Evolutionary conservation across 2,113 vertebrate species (phyloP).

Genomic region (Grallaria varia): DNA sequence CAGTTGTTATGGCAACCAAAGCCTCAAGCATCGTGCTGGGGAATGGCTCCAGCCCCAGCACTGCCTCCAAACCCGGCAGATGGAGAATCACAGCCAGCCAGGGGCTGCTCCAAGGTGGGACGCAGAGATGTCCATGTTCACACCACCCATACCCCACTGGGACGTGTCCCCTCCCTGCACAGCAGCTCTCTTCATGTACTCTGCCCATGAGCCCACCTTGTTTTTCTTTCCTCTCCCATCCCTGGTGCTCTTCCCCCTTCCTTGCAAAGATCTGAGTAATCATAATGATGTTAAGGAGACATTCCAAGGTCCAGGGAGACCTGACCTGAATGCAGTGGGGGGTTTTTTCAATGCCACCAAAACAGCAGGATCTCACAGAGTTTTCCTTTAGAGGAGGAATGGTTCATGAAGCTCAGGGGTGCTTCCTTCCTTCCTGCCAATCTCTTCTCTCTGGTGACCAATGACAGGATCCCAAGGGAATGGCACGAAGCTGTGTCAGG

Average conservation of each 20-base stretch:
- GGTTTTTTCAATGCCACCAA: not conserved
- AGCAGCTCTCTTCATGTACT: rapidly evolving
- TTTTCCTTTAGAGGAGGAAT: not conserved
- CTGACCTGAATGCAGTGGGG: no score
- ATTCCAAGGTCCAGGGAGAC: not conserved
- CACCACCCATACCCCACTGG: not conserved
- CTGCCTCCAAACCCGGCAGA: not conserved
- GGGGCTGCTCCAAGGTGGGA: not conserved
- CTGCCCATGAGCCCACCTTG: not conserved
- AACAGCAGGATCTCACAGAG: rapidly evolving
- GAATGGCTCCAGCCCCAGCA: not conserved
- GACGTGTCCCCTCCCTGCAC: rapidly evolving
- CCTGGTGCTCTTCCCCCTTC: not conserved
- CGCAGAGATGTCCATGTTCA: not conserved
- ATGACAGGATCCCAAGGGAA: not conserved
- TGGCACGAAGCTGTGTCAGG: not conserved
- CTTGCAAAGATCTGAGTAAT: not conserved
- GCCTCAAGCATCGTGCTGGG: conserved; percentile 39
- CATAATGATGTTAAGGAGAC: not conserved
- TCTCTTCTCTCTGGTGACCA: not conserved
- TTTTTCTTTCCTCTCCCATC: not conserved
- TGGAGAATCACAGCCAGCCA: rapidly evolving
- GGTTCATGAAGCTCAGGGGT: not conserved
- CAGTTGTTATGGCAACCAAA: conserved; percentile 78
- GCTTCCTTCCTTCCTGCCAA: not conserved